Base-by-base conservation (phyloP, 2,888 invertebrate species). In the Drosophila algonquin region DNA sequence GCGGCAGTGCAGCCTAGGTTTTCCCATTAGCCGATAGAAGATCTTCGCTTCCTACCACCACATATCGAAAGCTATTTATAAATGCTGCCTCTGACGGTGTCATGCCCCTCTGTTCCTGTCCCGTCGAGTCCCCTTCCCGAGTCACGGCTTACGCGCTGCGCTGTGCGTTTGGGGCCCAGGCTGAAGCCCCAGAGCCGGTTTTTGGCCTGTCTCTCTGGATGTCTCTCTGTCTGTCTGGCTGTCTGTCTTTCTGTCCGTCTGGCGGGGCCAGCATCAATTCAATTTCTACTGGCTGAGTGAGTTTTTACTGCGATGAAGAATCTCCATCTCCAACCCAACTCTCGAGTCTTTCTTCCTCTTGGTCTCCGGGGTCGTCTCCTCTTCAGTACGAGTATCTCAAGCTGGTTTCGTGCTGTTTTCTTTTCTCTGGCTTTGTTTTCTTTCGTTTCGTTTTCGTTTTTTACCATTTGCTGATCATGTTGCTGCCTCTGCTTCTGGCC, bases 261-360 rank as follows among this genome's bases (percentile, higher is more conserved):
- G 72, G 59, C 73, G 48, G 68, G 63, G 63, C 57, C 80, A 80
- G 81, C 84, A 87, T 73, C 77, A 84, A 83, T 83, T 83, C 87
- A 83, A 87, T 87, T 83, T 83, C 87, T 83, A 84, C 83, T 78
- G 82, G 80, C 80, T 76, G 75, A 87, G 80, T 84, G 79, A 87
- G 85, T 84, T 87, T 83, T 64, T 53, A 46, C 62, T n/a, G 51
- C 65, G 79, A 60, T 75, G 81, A 83, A 83, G 87, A 86, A 86
- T 68, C 81, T 79, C 73, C 80, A 76, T 63, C 62, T 61, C 59
- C 53, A 53, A 44, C 63, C 59, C 53, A 53, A 44, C 63, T 63
- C 44, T 18, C 24, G 35, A 67, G 7, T 14, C n/a, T n/a, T n/a
- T 40, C 30, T 35, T 12, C 35, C 35, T 35, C 35, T 35, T 1